phyloP scores from a whole-genome alignment of 2,888 invertebrate species.

The Luperina nickerlii region DNA sequence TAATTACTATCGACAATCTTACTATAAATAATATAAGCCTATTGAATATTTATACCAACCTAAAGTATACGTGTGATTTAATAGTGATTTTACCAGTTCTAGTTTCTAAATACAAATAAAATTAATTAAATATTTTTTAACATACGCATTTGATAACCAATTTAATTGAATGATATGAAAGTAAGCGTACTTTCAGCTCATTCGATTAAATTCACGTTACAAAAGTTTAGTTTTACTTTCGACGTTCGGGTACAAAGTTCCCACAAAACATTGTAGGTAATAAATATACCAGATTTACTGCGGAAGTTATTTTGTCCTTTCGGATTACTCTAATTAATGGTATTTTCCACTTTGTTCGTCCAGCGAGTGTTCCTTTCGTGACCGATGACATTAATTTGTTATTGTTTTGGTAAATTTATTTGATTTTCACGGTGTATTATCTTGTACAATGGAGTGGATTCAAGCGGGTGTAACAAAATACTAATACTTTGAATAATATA shows the following conservation, averaged over 20 bases:
- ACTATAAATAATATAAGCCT: not conserved
- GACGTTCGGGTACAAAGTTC: constrained; percentile 13
- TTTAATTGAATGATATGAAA: not conserved
- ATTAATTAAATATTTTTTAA: not conserved
- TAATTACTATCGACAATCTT: not conserved
- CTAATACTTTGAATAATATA: not conserved
- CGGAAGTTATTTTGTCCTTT: constrained; percentile 45
- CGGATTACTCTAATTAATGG: constrained; percentile 45
- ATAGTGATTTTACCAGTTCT: not conserved
- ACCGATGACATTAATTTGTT: constrained; percentile 52
- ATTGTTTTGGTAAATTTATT: constrained; percentile 47
- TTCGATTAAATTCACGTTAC: constrained; percentile 13
- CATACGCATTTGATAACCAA: constrained; percentile 9
- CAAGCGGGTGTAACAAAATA: not conserved
- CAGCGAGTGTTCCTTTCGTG: constrained; percentile 37
- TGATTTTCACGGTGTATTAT: constrained; percentile 43
- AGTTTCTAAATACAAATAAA: not conserved
- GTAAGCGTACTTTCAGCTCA: not conserved
- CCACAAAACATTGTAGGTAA: constrained; percentile 32
- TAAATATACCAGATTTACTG: constrained; percentile 44
- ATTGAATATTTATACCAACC: no score
- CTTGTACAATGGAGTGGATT: constrained; percentile 25
- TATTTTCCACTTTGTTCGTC: constrained; percentile 39
- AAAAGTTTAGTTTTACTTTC: constrained; percentile 27
- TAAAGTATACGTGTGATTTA: not conserved